Evolutionary conservation across 2,113 vertebrate species (phyloP).

Genomic region (Proterorhinus semilunaris): DNA sequence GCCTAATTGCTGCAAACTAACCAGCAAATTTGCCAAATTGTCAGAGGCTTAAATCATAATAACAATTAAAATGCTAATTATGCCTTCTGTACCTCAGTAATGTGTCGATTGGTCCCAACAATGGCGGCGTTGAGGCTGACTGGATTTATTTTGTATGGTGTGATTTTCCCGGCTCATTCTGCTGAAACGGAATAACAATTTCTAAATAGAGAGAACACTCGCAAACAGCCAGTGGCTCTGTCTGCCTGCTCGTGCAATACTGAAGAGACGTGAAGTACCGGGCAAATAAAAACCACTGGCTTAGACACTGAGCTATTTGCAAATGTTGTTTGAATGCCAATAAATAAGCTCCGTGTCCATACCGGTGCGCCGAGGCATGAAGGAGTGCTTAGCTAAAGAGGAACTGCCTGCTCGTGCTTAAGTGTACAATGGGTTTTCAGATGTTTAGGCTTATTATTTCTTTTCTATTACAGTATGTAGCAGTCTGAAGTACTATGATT

Average conservation of each 20-base stretch:
- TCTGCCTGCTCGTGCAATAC: constrained; percentile 6
- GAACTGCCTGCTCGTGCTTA: constrained; percentile 39
- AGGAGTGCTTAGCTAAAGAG: constrained; percentile 47
- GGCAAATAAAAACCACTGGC: neutral
- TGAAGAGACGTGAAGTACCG: neutral
- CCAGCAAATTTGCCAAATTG: neutral
- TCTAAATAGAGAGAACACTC: neutral
- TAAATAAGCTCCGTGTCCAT: constrained; percentile 43
- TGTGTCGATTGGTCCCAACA: neutral
- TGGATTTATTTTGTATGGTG: neutral
- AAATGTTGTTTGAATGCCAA: constrained; percentile 45
- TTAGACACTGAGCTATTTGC: constrained; percentile 17
- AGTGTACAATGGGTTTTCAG: neutral
- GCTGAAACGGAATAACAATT: neutral
- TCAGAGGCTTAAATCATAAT: constrained; percentile 6
- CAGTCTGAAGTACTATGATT: too few species aligned
- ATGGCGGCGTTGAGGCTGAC: neutral
- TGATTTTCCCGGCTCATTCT: neutral
- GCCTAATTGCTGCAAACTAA: neutral
- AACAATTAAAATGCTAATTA: constrained; percentile 1
- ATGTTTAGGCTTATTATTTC: too few species aligned
- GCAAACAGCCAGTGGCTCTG: neutral
- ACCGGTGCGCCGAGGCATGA: constrained; percentile 32
- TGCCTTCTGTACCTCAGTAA: neutral
- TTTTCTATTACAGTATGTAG: too few species aligned